Percentiles rank a stretch among this genome's conserved stretches.
Evolutionary conservation across 2,888 invertebrate species (phyloP).

Genomic region (Nephrotoma flavescens): DNA sequence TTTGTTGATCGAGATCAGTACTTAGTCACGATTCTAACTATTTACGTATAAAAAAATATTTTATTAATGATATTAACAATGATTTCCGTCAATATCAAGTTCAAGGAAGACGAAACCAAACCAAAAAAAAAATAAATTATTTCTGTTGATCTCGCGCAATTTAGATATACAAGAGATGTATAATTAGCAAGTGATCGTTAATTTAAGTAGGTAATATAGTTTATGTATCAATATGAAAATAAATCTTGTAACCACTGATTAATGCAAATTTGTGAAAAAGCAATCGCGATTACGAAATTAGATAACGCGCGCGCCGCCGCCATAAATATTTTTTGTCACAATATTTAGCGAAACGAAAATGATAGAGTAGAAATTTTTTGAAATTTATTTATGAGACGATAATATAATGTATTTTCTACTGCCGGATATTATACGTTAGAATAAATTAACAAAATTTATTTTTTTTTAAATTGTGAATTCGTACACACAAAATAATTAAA

Average conservation of each 20-base stretch:
- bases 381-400: background rate
- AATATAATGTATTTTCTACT: background rate
- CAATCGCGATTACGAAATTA: background rate
- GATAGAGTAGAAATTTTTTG: background rate
- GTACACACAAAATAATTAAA: background rate
- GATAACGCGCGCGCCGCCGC: background rate
- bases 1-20: background rate
- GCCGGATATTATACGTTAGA: background rate
- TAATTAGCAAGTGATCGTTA: background rate
- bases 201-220: background rate
- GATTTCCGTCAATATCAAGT: background rate
- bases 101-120: background rate
- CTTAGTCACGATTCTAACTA: background rate
- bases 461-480: background rate
- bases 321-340: background rate
- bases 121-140: background rate
- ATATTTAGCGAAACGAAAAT: background rate
- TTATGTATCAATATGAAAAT: background rate
- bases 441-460: background rate
- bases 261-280: background rate
- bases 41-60: background rate
- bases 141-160: background rate
- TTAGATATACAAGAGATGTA: background rate
- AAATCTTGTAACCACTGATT: background rate
- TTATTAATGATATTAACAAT: background rate